These are phyloP conservation scores for Ploceus nigricollis DNA, from an alignment of 2,113 vertebrate species.

Conservation along the genomic window DNA sequence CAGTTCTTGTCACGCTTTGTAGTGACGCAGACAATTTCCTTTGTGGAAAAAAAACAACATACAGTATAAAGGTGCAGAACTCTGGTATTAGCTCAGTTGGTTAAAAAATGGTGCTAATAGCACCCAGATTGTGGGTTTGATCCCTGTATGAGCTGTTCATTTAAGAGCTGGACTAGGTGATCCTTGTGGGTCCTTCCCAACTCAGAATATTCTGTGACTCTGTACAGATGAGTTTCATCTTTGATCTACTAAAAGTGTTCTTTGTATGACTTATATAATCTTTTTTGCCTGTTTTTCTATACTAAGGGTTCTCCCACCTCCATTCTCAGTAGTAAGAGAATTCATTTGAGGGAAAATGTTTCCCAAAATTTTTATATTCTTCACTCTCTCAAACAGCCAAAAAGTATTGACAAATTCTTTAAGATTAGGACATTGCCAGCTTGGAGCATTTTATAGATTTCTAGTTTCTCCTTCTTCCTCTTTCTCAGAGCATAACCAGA, in stretches of 20 bases:
- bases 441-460: neutral
- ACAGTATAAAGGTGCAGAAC: neutral
- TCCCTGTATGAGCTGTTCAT: neutral
- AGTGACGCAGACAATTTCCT: neutral
- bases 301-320: neutral
- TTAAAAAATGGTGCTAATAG: neutral
- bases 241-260: neutral
- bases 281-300: neutral
- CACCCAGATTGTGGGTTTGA: neutral
- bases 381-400: neutral
- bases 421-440: neutral
- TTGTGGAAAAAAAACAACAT: neutral
- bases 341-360: neutral
- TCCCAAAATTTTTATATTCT: neutral
- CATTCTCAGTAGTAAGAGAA: neutral
- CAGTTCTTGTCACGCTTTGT: neutral
- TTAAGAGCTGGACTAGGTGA: neutral
- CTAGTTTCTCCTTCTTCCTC: neutral
- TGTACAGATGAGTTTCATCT: neutral
- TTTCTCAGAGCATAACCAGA: neutral
- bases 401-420: neutral
- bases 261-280: neutral
- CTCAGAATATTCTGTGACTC: neutral
- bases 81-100: neutral
- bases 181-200: neutral